phyloP scores from a whole-genome alignment of 2,797 vertebrate species.

The Catharus ustulatus region DNA sequence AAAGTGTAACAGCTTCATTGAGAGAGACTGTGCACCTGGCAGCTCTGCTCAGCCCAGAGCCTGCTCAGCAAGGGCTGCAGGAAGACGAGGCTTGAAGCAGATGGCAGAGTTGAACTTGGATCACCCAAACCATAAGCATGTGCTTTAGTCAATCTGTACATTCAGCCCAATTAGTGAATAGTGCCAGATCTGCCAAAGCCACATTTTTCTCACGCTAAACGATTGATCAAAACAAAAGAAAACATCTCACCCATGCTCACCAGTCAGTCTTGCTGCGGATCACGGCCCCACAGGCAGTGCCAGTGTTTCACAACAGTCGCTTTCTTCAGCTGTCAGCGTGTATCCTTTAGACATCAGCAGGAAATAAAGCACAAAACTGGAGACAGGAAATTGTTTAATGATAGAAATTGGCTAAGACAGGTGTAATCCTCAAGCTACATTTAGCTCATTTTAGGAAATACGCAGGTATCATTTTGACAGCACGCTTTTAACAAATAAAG shows the following conservation, averaged over 20 bases:
- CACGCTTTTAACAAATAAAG: neutral
- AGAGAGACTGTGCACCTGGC: neutral
- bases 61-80: neutral
- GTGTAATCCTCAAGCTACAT: conserved; percentile 45
- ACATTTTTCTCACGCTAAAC: neutral
- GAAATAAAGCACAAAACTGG: conserved; percentile 7
- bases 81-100: neutral
- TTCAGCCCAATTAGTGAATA: conserved; percentile 29
- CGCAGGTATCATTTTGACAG: conserved; percentile 16
- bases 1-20: neutral
- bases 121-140: conserved; percentile 29
- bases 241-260: conserved; percentile 9
- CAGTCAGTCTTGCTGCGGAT: neutral
- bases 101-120: conserved; percentile 1
- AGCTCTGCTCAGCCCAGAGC: neutral
- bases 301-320: neutral
- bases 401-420: conserved; percentile 35
- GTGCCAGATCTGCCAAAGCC: conserved; percentile 13
- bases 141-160: conserved; percentile 36
- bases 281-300: neutral
- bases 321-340: neutral
- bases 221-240: conserved; percentile 32
- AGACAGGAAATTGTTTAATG: conserved; percentile 34
- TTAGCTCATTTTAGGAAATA: conserved; percentile 23
- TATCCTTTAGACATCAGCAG: conserved; percentile 25